Conservation (phyloP, 1,140 invertebrate species). For the Calycopis cecrops region DNA sequence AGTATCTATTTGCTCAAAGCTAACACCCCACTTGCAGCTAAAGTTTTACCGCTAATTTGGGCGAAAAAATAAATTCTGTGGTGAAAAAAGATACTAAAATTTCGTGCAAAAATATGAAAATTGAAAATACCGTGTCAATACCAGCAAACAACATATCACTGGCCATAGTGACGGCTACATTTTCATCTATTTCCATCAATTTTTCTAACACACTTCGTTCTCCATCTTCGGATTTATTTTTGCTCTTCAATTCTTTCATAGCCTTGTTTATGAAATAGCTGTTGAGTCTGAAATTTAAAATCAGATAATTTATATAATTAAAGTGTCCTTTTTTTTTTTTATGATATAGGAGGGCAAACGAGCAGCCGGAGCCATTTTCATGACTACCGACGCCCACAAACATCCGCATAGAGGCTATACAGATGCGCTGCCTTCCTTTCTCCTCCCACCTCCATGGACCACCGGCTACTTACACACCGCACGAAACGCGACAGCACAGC, state of each 20-base stretch:
- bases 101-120: slow-evolving; percentile 1
- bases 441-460: too few species aligned
- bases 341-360: too few species aligned
- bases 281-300: slow-evolving; percentile 29
- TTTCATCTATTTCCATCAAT: slow-evolving; percentile 69
- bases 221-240: slow-evolving; percentile 23
- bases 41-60: background rate
- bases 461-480: too few species aligned
- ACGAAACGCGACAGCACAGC: too few species aligned
- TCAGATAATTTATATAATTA: too few species aligned
- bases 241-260: slow-evolving; percentile 31
- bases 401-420: too few species aligned
- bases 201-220: slow-evolving; percentile 74
- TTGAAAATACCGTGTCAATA: slow-evolving; percentile 80
- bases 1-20: background rate
- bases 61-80: too few species aligned
- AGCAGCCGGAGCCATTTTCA: too few species aligned
- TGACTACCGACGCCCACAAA: too few species aligned
- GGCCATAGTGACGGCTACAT: slow-evolving; percentile 78
- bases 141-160: slow-evolving; percentile 85
- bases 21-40: background rate
- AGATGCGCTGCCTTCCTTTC: too few species aligned
- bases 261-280: slow-evolving; percentile 39
- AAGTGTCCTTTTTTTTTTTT: too few species aligned
- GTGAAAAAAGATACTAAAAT: background rate